Conservation (phyloP, 2,888 invertebrate species). For the Polydrusus pterygomalis region DNA sequence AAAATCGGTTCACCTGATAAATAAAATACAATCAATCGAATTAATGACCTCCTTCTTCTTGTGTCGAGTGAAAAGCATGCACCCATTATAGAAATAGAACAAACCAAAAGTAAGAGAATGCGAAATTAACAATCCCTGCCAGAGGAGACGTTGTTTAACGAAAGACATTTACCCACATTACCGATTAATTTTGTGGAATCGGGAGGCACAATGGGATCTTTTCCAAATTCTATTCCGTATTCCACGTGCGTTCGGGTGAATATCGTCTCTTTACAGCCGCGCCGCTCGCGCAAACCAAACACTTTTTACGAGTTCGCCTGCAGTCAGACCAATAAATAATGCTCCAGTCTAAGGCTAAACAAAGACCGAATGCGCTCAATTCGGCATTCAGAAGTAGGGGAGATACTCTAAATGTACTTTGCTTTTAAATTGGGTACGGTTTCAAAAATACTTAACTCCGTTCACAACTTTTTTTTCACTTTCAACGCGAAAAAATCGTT, state of each 20-base stretch:
- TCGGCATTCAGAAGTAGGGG: conserved; percentile 13
- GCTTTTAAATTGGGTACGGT: not conserved
- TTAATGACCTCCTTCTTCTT: not conserved
- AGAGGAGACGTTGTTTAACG: not conserved
- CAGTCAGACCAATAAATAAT: conserved; percentile 23
- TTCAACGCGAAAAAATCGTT: too few relatives aligned
- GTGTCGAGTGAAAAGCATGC: not conserved
- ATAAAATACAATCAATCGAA: not conserved
- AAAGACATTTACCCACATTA: conserved; percentile 13
- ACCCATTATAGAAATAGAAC: not conserved
- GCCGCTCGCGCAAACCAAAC: conserved; percentile 19
- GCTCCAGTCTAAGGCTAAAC: conserved; percentile 15
- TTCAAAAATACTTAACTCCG: too few relatives aligned
- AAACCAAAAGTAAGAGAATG: not conserved
- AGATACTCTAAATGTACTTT: conserved; percentile 11
- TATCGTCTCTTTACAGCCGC: conserved; percentile 20
- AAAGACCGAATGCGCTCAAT: conserved; percentile 22
- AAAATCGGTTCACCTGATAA: too few relatives aligned
- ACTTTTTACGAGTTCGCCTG: conserved; percentile 13
- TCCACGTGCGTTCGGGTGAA: conserved; percentile 13
- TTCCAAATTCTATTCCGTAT: conserved; percentile 14
- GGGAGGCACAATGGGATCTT: conserved; percentile 9
- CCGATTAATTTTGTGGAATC: conserved; percentile 18
- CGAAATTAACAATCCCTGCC: not conserved
- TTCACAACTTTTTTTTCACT: too few relatives aligned